Evolutionary conservation across 2,888 invertebrate genomes (phyloP).

Genomic region (Ormyrus rosae): DNA sequence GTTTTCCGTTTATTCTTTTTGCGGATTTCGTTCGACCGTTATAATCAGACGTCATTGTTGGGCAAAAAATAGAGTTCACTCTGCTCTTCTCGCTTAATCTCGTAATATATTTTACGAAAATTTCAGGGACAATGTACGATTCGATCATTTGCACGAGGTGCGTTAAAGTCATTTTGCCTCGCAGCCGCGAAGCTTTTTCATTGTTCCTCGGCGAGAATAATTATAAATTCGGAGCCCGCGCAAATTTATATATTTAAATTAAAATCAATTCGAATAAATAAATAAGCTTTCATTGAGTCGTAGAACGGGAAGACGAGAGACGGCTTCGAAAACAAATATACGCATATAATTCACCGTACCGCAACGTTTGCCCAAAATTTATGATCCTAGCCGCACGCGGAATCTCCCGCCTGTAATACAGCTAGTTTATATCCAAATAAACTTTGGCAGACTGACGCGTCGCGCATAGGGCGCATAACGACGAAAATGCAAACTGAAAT

Average conservation of each 20-base stretch:
- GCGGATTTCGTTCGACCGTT: too few species aligned
- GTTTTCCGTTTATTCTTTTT: too few species aligned
- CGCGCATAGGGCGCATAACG: conserved; percentile 8
- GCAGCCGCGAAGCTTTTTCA: neutral
- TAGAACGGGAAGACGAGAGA: too few species aligned
- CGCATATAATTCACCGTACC: conserved; percentile 29
- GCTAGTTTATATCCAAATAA: conserved; percentile 37
- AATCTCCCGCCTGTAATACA: conserved; percentile 13
- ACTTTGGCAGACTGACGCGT: conserved; percentile 29
- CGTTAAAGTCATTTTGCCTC: too few species aligned
- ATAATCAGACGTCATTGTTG: too few species aligned
- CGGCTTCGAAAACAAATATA: conserved; percentile 27
- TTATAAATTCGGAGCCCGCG: neutral
- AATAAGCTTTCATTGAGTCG: neutral
- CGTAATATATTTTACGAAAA: too few species aligned
- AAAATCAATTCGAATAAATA: neutral
- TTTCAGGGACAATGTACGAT: too few species aligned
- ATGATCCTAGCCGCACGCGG: conserved; percentile 18
- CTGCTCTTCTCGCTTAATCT: too few species aligned
- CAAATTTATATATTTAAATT: neutral
- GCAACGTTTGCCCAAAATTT: conserved; percentile 29
- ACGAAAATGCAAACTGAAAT: conserved; percentile 35
- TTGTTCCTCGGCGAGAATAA: neutral
- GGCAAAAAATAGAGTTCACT: too few species aligned
- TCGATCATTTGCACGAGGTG: too few species aligned